Base-by-base conservation (phyloP, 2,888 invertebrate species). In the Leptinotarsa haldemani region DNA sequence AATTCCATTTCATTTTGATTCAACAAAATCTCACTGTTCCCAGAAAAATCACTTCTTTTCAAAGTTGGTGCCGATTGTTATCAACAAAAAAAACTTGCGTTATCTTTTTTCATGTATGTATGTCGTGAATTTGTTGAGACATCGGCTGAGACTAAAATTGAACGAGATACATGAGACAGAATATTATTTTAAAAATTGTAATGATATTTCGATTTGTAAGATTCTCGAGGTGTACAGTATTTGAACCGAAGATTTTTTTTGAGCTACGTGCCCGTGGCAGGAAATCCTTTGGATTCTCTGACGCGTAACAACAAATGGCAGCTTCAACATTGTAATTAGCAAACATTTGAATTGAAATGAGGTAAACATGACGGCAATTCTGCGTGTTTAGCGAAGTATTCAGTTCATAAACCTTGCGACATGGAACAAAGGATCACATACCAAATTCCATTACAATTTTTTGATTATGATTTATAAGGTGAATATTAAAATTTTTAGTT, bases 281-380 rank as follows among this genome's bases (percentile, higher is more conserved):
- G 40, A 61, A 61, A 61, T 61, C 61, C 61, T 61, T 30, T 30
- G 40, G n/a, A n/a, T 30, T 61, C 61, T 61, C 40, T 61, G 61
- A 61, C 61, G 61, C 61, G 61, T 61, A 61, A 61, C 61, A 61
- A 61, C 40, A 61, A 61, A 61, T 61, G 25, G 61, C 61, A 30
- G 61, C 25, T 61, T 61, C 4, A 30, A 61, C 30, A n/a, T 30
- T 9, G 61, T 40, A 61, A 61, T 61, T 61, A 61, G 61, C 40
- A 61, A 61, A 61, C 61, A 61, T 61, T 61, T 61, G 61, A 61
- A 61, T 61, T 40, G 61, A 61, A 61, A 30, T 61, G 58, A 58
- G 15, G 58, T 58, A 58, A 58, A 58, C 58, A 58, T 25, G 22
- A 58, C 58, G 58, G 15, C 58, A 58, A 16, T 58, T 4, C 15